phyloP scores from a whole-genome alignment of 2,797 vertebrate genomes.

The Crenuchus spilurus region DNA sequence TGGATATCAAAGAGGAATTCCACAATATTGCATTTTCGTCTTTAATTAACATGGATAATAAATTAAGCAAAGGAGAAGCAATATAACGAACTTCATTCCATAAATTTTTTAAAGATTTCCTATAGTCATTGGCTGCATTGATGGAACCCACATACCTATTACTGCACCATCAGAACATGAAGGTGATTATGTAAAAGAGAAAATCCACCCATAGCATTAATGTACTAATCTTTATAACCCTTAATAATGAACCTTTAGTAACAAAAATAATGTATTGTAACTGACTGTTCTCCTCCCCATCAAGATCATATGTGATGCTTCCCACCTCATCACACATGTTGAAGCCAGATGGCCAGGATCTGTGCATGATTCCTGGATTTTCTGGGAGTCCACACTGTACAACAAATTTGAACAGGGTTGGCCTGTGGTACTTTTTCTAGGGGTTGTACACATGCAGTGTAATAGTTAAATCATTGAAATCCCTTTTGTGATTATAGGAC shows the following conservation, averaged over 20 bases:
- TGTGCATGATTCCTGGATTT: no score
- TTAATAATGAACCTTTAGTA: neutral
- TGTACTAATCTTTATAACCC: neutral
- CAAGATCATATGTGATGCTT: conserved; percentile 11
- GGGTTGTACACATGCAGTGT: no score
- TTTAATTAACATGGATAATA: neutral
- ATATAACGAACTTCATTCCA: no score
- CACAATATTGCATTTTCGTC: neutral
- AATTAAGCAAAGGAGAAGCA: no score
- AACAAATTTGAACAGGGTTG: no score
- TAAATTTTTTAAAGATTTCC: neutral
- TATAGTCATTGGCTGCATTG: neutral
- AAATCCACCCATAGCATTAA: neutral
- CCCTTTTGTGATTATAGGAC: no score
- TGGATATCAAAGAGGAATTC: neutral
- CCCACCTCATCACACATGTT: neutral
- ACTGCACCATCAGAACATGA: neutral
- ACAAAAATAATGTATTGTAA: neutral
- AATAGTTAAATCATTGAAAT: no score
- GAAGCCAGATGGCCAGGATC: neutral
- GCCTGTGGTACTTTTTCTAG: no score
- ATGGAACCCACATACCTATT: neutral
- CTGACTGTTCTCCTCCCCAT: neutral
- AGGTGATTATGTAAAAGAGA: neutral
- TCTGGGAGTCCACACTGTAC: no score